Conservation (phyloP, 2,113 vertebrate species). For the Herpetotheres cachinnans region DNA sequence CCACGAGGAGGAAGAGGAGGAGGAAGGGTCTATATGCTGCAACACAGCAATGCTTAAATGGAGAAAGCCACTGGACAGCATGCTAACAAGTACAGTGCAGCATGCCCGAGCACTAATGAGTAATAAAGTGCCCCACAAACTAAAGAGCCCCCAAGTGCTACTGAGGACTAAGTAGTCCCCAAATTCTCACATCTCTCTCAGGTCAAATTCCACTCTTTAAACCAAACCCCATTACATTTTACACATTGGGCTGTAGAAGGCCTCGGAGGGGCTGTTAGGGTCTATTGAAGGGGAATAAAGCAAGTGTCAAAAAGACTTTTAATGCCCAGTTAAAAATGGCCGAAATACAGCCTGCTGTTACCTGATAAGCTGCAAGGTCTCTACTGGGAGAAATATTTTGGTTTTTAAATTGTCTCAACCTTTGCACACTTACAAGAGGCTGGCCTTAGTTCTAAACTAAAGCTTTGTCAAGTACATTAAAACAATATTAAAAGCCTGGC, state of each 20-base stretch:
- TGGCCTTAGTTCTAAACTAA: background rate
- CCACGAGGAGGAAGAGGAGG: background rate
- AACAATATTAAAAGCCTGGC: slow-evolving; percentile 35
- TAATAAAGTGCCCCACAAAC: slow-evolving; percentile 57
- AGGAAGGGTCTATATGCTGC: background rate
- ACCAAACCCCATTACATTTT: slow-evolving; percentile 46
- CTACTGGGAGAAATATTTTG: slow-evolving; percentile 55
- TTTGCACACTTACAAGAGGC: background rate
- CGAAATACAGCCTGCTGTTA: slow-evolving; percentile 43
- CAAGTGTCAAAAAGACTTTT: slow-evolving; percentile 70
- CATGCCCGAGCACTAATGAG: background rate
- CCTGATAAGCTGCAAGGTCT: slow-evolving; percentile 55
- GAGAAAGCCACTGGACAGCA: background rate
- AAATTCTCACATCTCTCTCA: slow-evolving; percentile 50
- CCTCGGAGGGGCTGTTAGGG: slow-evolving; percentile 26
- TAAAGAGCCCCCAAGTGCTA: slow-evolving; percentile 51
- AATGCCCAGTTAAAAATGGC: slow-evolving; percentile 66
- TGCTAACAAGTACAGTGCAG: background rate
- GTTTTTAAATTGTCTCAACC: slow-evolving; percentile 46
- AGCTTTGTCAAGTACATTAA: slow-evolving; percentile 35
- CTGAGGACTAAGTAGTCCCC: slow-evolving; percentile 54
- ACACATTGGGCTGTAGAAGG: slow-evolving; percentile 27
- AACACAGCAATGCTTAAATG: background rate
- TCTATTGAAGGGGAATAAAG: slow-evolving; percentile 64
- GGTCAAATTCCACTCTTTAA: slow-evolving; percentile 67